Percentiles rank a stretch among this genome's conserved stretches.
These are phyloP conservation scores for Lynx canadensis DNA, from an alignment of 2,113 vertebrate genomes.

Conservation along the genomic window DNA sequence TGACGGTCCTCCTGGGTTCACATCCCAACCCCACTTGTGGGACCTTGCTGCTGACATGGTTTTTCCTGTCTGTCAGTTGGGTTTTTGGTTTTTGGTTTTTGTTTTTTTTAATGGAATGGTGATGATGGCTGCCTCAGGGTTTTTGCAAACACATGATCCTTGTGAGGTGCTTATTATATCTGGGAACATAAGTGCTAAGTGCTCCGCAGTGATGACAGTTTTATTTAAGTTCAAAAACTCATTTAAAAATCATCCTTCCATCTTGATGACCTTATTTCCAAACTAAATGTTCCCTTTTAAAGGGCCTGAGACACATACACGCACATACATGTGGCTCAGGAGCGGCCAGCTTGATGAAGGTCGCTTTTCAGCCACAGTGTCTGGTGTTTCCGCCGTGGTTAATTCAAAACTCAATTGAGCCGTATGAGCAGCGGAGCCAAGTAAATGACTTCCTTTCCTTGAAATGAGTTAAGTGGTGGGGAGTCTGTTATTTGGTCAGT, in stretches of 20 bases:
- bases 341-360: not conserved
- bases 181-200: not conserved
- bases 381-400: not conserved
- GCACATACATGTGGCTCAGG: accelerated
- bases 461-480: not conserved
- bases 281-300: not conserved
- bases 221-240: not conserved
- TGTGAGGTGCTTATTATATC: not conserved
- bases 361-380: accelerated
- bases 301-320: not conserved
- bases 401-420: not conserved
- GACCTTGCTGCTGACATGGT: not conserved
- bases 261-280: not conserved
- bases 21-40: not conserved
- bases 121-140: not conserved
- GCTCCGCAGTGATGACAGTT: not conserved
- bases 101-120: not conserved
- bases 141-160: not conserved
- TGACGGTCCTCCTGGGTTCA: not conserved
- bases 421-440: not conserved
- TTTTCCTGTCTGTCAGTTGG: not conserved
- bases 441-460: not conserved
- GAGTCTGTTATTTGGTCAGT: not conserved
- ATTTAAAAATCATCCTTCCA: not conserved
- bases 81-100: not conserved